Evolutionary conservation across 1,140 invertebrate species (phyloP), one percentile per base, ranked within the genome.

Genomic region (Sinonovacula constricta): DNA sequence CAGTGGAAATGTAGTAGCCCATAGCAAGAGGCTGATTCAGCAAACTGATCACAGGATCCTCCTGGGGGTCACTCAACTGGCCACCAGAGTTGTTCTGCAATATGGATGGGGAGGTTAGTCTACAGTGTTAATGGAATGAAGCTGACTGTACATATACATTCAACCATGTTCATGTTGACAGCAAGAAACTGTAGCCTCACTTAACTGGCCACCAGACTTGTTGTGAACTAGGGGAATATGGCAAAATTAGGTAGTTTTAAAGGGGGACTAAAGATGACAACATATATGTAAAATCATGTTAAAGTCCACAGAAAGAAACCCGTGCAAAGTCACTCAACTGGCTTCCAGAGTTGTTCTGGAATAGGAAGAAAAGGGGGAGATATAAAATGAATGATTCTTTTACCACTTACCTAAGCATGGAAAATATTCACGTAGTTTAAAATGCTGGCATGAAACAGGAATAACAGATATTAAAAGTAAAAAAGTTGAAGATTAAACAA

Each of bases 21-120:
- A 99, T 94, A 67, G 99, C 99, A 74, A 99, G 93, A 1, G 99
- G 99, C 91, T 99, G 99, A 91, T 99, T 98, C 63, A 99, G 93
- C 31, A 99, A 92, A 15, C 96, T 90, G 26, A 79, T 78, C 39
- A 45, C 18, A 15, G 71, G 62, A 53, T 90, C 90, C 66, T 91
- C 90, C 60, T 91, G 90, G 34, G 87, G 84, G 75, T 89, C 87
- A 14, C 56, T 65, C 0, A 39, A 33, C 14, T 56, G 45, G 14
- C 51, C 18, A 70, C 70, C 81, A 57, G 77, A 65, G 33, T 92
- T 80, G 15, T 56, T 28, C 76, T 82, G 60, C 26, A 51, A 63
- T 14, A 75, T n/a, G n/a, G n/a, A n/a, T n/a, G n/a, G n/a, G n/a
- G n/a, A n/a, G n/a, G n/a, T n/a, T n/a, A 31, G 5, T 1, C n/a